Percentiles rank a stretch among this genome's conserved stretches.
Conservation (phyloP, 2,797 vertebrate species). For the Danionella dracula region DNA sequence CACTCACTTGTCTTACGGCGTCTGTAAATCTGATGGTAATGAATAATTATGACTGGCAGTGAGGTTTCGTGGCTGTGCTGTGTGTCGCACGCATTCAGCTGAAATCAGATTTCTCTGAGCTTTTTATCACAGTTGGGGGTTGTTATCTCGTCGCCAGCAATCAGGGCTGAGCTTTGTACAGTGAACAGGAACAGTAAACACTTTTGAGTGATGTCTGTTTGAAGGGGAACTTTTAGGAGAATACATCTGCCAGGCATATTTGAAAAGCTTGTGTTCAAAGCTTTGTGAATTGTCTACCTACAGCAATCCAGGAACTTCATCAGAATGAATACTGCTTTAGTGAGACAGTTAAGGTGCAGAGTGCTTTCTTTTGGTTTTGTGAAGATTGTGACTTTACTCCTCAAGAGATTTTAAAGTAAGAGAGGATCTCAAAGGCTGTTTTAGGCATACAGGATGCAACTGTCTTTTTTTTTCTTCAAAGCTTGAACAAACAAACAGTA, state of each 20-base stretch:
- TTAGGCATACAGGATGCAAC: too few species aligned
- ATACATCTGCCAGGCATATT: conserved; percentile 36
- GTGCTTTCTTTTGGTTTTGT: background rate
- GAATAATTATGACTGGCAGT: conserved; percentile 58
- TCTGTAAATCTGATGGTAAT: conserved; percentile 42
- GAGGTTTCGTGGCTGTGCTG: conserved; percentile 52
- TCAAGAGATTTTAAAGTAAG: too few species aligned
- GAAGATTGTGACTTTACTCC: background rate
- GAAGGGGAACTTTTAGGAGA: conserved; percentile 24
- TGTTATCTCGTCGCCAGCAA: conserved; percentile 50
- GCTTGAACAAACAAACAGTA: too few species aligned
- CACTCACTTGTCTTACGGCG: background rate
- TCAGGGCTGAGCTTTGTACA: conserved; percentile 46
- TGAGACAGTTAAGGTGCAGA: background rate
- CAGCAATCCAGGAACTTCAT: background rate
- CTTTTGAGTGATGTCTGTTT: conserved; percentile 34
- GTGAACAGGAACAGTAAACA: conserved; percentile 40
- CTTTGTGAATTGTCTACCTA: background rate
- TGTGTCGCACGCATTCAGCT: conserved; percentile 54
- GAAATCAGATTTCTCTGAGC: conserved; percentile 55
- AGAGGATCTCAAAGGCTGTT: too few species aligned
- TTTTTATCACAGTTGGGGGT: conserved; percentile 46
- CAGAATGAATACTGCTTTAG: background rate
- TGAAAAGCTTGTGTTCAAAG: conserved; percentile 30
- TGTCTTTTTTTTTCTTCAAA: too few species aligned